Evolutionary conservation across 2,113 vertebrate genomes (phyloP), one percentile per base, ranked within the genome.

Genomic region (Hydrochoerus hydrochaeris): DNA sequence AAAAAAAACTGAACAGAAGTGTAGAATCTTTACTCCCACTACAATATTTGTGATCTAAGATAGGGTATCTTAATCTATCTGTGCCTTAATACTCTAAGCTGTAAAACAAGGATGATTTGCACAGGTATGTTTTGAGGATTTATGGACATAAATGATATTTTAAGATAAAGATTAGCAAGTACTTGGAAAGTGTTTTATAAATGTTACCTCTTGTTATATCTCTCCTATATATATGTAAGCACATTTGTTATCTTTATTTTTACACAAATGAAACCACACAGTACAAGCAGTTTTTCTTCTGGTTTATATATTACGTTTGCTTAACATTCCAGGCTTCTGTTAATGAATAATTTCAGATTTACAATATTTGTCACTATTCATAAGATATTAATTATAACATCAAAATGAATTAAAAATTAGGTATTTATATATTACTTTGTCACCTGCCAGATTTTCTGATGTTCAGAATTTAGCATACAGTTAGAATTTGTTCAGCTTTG

Each of bases 401-500:
- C 63, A 80, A 88, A 75, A 35, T 95, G 35, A 92, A 89, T 24
- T 77, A 3, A 87, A 80, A 84, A 84, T 38, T 1, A 32, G 24
- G 58, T 67, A 85, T 46, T 83, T 90, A 49, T 52, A 32, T 22
- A 14, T 62, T 69, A 38, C 32, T 65, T 84, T 86, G 81, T 73
- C 35, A 88, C 28, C n/a, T 81, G 16, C n/a, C 44, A 82, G 41
- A 63, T 90, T 44, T 38, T 60, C 44, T 62, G 24, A 41, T 91
- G 28, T 69, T 95, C 32, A 52, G 73, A 85, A 85, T 78, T 82
- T 91, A 85, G 35, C 80, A 30, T 69, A n/a, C 17, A 69, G 86
- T 92, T 94, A 67, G 12, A 86, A 94, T 94, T 82, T 52, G 19
- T 73, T 96, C 44, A 93, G 6, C 92, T 81, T 90, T 91, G 52